Evolutionary conservation across 2,797 vertebrate genomes (phyloP).

Genomic region (Sandelia bainsii): DNA sequence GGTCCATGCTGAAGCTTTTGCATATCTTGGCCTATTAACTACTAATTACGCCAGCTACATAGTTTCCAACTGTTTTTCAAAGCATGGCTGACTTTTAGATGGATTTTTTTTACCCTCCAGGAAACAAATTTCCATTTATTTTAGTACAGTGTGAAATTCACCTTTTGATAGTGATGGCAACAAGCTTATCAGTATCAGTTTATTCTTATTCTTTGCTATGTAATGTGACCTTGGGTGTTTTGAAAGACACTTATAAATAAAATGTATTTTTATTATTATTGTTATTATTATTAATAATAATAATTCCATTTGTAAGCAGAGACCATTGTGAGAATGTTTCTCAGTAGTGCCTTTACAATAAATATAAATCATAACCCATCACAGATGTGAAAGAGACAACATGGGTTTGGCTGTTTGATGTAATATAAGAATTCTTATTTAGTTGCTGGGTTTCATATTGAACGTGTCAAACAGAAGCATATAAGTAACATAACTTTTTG

Average conservation of each 20-base stretch:
- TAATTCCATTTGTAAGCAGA: background rate
- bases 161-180: background rate
- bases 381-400: background rate
- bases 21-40: slow-evolving; percentile 54
- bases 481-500: no score
- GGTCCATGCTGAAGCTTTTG: slow-evolving; percentile 39
- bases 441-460: no score
- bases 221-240: no score
- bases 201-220: no score
- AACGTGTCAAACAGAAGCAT: no score
- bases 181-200: background rate
- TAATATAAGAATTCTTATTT: no score
- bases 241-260: no score
- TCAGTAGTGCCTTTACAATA: background rate
- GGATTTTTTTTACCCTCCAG: slow-evolving; percentile 35
- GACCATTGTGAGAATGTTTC: background rate
- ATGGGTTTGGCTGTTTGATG: no score
- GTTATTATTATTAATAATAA: background rate
- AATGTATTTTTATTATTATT: no score
- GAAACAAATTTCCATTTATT: slow-evolving; percentile 31
- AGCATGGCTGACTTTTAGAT: slow-evolving; percentile 26
- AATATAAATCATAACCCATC: background rate
- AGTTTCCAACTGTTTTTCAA: slow-evolving; percentile 44
- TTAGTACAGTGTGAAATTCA: slow-evolving; percentile 28
- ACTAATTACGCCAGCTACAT: slow-evolving; percentile 29